Conservation (phyloP, 2,797 vertebrate genomes). For the Epinephelus awoara region DNA sequence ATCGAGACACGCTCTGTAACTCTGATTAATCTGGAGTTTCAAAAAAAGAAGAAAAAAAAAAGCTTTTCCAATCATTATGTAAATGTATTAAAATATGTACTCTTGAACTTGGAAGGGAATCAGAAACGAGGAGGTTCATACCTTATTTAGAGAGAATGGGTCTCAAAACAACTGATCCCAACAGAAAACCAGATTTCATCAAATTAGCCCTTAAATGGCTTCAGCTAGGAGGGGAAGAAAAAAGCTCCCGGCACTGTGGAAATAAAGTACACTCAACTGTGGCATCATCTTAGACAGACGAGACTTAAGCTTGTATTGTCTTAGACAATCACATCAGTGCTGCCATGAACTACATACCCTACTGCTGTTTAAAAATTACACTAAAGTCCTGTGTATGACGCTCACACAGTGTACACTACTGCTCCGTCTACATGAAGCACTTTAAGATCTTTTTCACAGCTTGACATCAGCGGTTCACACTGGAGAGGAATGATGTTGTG, state of each 20-base stretch:
- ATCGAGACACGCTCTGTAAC: slow-evolving; percentile 47
- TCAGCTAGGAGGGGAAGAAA: slow-evolving; percentile 1
- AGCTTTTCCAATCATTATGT: slow-evolving; percentile 56
- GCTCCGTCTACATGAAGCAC: no score
- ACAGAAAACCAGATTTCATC: slow-evolving; percentile 34
- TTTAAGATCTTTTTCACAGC: neutral
- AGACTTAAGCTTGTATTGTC: neutral
- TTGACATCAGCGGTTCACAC: neutral
- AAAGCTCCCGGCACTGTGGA: neutral
- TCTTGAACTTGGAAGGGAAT: slow-evolving; percentile 51
- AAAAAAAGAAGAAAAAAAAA: slow-evolving; percentile 5
- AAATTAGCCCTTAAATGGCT: slow-evolving; percentile 24
- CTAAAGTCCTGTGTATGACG: no score
- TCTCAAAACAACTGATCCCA: slow-evolving; percentile 43
- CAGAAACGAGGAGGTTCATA: slow-evolving; percentile 29
- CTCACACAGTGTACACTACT: neutral
- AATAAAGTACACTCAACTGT: neutral
- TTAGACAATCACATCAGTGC: slow-evolving; percentile 12
- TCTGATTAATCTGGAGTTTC: slow-evolving; percentile 54
- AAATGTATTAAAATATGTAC: slow-evolving; percentile 66
- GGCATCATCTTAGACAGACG: slow-evolving; percentile 10
- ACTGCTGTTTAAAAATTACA: neutral
- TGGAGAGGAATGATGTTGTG: neutral
- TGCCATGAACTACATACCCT: neutral
- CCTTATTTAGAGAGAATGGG: slow-evolving; percentile 43